Base-by-base conservation (phyloP, 2,797 vertebrate species). In the Sternotherus odoratus region DNA sequence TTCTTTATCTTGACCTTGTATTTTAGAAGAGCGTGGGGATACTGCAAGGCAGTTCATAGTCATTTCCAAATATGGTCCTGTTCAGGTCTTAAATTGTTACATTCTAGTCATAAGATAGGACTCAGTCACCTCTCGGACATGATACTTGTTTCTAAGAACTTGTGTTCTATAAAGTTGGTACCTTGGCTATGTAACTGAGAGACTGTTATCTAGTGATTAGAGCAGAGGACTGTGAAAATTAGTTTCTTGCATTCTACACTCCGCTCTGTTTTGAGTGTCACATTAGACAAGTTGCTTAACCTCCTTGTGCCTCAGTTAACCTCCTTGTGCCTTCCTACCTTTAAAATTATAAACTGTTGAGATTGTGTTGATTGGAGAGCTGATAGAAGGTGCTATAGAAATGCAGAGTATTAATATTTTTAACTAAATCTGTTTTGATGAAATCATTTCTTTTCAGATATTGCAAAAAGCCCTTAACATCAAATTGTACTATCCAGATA, bases 381-480 rank as follows among this genome's bases (percentile, higher is more conserved):
- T 91, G 33, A 53, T 56, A 21, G 53, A 92, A 60, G 8, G 26
- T 82, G 13, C 15, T 86, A 6, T 79, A 82, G 2, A 53, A 77
- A 2, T 92, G n/a, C 50, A 89, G 30, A 43, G 10, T 91, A 56
- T 0, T 78, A 69, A 90, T 87, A 13, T 48, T 51, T 56, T 89
- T 57, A 91, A 26, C 49, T 91, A 79, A 94, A 81, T 19, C 3
- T 74, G 8, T 85, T 91, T 85, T 24, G 79, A 60, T 82, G 72
- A n/a, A 60, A 84, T 91, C 39, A 3, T 24, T 87, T 94, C 77
- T 79, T 56, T 39, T 97, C 51, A 99, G 99, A 92, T 99, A 98
- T 53, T 99, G 99, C 97, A 99, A 99, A 99, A 99, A 99, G 95
- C 99, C 99, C 24, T 93, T 99, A 96, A 98, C 98, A 53, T 98